Conservation (phyloP, 2,797 vertebrate genomes). For the Myotis vivesi region DNA sequence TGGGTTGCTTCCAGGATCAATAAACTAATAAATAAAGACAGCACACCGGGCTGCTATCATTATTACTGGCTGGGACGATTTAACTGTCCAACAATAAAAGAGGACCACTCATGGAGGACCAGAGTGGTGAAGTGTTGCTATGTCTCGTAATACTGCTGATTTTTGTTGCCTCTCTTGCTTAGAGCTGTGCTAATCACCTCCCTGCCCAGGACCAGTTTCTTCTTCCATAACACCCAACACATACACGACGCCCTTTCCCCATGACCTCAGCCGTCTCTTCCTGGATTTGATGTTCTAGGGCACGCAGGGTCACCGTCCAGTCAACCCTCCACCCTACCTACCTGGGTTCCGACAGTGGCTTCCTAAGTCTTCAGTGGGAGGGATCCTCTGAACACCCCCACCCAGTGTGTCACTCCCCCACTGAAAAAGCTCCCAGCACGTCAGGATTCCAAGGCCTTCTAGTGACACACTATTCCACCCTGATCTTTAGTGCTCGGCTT, state of each 20-base stretch:
- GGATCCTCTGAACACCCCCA: background rate
- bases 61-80: background rate
- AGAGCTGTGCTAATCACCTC: background rate
- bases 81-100: background rate
- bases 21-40: background rate
- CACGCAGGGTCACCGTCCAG: background rate
- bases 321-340: background rate
- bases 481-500: background rate
- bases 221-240: background rate
- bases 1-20: background rate
- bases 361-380: background rate
- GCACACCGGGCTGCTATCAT: background rate
- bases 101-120: no score
- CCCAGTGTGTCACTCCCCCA: background rate
- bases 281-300: background rate
- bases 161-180: background rate
- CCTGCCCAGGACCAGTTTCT: background rate
- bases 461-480: background rate
- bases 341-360: background rate
- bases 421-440: background rate
- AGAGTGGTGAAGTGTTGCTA: rapidly evolving
- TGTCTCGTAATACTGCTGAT: background rate
- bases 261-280: rapidly evolving
- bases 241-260: background rate
- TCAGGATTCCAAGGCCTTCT: background rate